Evolutionary conservation across 2,797 vertebrate species (phyloP).

Genomic region (Eulemur coronatus): DNA sequence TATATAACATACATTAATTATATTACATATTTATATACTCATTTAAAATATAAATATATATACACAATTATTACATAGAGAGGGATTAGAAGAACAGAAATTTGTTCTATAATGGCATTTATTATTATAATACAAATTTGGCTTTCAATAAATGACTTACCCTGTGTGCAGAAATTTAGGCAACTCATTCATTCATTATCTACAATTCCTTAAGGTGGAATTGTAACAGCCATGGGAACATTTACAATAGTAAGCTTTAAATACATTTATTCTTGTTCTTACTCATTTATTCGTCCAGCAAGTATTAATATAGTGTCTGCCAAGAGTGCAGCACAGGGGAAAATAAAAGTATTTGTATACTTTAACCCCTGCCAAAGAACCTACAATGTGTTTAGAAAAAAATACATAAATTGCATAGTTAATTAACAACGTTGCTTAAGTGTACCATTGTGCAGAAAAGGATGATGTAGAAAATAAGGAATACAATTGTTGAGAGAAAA

Average conservation of each 20-base stretch:
- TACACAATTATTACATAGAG: background rate
- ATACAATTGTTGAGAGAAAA: background rate
- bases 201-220: background rate
- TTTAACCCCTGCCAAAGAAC: background rate
- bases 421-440: background rate
- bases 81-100: background rate
- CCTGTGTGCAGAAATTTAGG: background rate
- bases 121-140: background rate
- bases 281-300: background rate
- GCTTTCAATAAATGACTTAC: constrained; percentile 7
- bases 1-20: background rate
- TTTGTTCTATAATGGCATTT: background rate
- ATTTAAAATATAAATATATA: background rate
- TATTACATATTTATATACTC: background rate
- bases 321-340: background rate
- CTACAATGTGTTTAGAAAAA: background rate
- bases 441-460: background rate
- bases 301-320: background rate
- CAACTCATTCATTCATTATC: background rate
- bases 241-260: background rate
- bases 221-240: background rate
- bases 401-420: background rate
- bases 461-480: background rate
- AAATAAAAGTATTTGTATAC: background rate
- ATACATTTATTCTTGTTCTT: background rate